Base-by-base conservation (phyloP, 2,888 invertebrate genomes). In the Mesorhabditis sp. region DNA sequence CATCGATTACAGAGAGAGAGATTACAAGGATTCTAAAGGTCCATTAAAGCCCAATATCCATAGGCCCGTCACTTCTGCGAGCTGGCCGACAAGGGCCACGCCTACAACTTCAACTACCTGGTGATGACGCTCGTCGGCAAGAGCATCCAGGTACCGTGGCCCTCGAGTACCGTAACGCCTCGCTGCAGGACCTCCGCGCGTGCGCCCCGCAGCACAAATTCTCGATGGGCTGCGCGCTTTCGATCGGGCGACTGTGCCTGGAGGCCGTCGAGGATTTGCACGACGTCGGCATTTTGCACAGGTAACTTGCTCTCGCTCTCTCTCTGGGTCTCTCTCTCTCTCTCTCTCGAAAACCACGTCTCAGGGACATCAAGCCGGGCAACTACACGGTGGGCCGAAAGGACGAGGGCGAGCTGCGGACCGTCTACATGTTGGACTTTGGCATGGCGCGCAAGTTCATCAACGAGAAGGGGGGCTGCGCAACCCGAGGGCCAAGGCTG, bases 41-140 rank as follows among this genome's bases (percentile, higher is more conserved):
- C 64, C 64, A 3, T 10, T 43, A 3, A 28, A 4, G 2, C 0
- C n/a, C 63, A 50, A 42, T 13, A 10, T 7, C 10, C 42, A 67
- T 43, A 43, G 68, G 71, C 69, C 41, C 76, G 82, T 15, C 83
- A 83, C 70, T 84, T 84, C 72, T 75, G 82, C 66, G 77, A 80
- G 65, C 74, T 83, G 65, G 77, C 78, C 65, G 83, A 81, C 72
- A 79, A 78, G 58, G 83, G 84, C 13, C 80, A 78, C 43, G 50
- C 69, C 4, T 74, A 73, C 61, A 77, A 76, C 70, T 83, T 80
- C 76, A 74, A 82, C 72, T 83, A 80, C 63, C 75, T 81, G 70
- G 80, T 83, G 50, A 83, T 83, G 82, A 80, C 81, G 7, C 71
- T 83, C 43, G 83, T 79, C 61, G 79, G 79, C 4, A 73, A 75